A percentile compares a stretch with the other conserved stretches of the same genome.
Evolutionary conservation across 2,113 vertebrate genomes (phyloP).

Genomic region (Cyphomyrus plagiostoma): DNA sequence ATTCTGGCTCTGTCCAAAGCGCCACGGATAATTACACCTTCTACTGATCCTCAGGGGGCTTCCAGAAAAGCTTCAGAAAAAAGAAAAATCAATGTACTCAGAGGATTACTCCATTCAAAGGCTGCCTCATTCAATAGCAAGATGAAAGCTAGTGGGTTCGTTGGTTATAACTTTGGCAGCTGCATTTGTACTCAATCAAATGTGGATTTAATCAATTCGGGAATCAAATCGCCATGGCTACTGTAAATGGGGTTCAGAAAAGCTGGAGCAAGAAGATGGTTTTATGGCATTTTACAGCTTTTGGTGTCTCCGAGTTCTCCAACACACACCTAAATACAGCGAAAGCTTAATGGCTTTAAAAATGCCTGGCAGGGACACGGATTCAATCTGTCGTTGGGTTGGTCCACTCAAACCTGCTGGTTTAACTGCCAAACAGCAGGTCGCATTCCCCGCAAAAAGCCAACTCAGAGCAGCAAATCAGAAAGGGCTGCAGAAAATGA

Average conservation of each 20-base stretch:
- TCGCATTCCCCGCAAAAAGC: not conserved
- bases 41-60: not conserved
- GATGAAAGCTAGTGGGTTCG: not conserved
- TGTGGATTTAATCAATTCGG: not conserved
- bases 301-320: not conserved
- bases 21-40: not conserved
- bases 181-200: not conserved
- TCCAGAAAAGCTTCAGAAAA: not conserved
- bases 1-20: not conserved
- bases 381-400: too few species aligned
- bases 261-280: not conserved
- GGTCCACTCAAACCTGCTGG: not conserved
- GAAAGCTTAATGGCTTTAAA: not conserved
- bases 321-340: not conserved
- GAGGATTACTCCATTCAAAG: not conserved
- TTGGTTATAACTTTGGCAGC: not conserved
- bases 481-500: not conserved
- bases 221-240: not conserved
- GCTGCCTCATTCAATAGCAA: slow-evolving; percentile 6
- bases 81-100: slow-evolving; percentile 7
- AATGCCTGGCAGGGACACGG: not conserved
- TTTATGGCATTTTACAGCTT: not conserved
- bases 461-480: not conserved
- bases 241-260: not conserved
- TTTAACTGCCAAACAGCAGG: not conserved